Percentiles rank a stretch among this genome's conserved stretches.
These are phyloP conservation scores for Noctua pronuba DNA, from an alignment of 2,888 invertebrate species.

Conservation along the genomic window DNA sequence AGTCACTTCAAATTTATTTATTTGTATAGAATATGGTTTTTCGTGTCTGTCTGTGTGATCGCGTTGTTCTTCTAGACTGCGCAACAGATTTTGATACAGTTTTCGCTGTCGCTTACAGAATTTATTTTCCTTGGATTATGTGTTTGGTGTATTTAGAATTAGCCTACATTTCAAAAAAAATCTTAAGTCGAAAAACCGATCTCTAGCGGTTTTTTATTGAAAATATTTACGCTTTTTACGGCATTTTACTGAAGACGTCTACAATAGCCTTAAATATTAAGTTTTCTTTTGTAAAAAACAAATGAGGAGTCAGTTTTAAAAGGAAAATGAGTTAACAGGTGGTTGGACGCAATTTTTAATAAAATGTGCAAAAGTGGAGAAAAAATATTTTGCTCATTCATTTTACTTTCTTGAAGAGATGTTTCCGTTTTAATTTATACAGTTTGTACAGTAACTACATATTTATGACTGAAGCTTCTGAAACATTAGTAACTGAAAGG, in stretches of 20 bases:
- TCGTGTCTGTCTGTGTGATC: neutral
- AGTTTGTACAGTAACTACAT: neutral
- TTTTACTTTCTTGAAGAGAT: constrained; percentile 7
- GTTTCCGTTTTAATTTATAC: constrained; percentile 15
- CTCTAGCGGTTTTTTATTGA: neutral
- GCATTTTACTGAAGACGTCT: neutral
- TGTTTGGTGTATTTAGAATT: neutral
- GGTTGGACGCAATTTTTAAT: constrained; percentile 32
- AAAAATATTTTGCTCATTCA: constrained; percentile 2
- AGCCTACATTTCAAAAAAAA: neutral
- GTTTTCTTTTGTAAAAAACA: neutral
- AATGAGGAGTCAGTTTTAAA: neutral
- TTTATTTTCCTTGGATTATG: neutral
- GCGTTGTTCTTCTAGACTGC: neutral
- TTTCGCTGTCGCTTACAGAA: neutral
- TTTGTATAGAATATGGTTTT: no score
- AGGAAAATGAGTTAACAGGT: constrained; percentile 39
- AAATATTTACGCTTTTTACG: neutral
- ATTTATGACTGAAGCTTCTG: constrained; percentile 1
- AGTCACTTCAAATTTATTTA: no score
- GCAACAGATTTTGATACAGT: neutral
- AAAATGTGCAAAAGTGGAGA: neutral
- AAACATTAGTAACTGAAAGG: constrained; percentile 11
- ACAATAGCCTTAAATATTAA: neutral
- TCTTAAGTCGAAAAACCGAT: neutral